These are phyloP conservation scores for Euwallacea similis DNA, from an alignment of 1,140 invertebrate species.

Conservation along the genomic window DNA sequence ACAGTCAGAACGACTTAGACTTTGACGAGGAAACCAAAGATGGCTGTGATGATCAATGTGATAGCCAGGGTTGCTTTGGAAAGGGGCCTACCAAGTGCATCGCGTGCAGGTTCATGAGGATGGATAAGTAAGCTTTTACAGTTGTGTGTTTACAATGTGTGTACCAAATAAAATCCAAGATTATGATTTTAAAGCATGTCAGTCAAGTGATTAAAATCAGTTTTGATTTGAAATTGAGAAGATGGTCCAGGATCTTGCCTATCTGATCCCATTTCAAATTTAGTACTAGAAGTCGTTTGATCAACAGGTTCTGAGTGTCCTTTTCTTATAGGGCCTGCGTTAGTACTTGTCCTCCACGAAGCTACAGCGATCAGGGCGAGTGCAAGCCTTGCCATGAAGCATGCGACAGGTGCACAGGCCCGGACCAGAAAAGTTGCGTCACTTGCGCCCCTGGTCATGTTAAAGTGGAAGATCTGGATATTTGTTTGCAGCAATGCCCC, in stretches of 20 bases:
- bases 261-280: slow-evolving; percentile 1
- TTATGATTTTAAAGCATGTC: background rate
- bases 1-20: slow-evolving; percentile 52
- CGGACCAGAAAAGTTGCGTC: slow-evolving; percentile 80
- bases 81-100: slow-evolving; percentile 79
- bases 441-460: slow-evolving; percentile 79
- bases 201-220: background rate
- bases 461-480: slow-evolving; percentile 75
- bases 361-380: slow-evolving; percentile 73
- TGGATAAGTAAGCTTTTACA: slow-evolving; percentile 68
- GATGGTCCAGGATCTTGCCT: too few relatives aligned
- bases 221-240: too few relatives aligned
- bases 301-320: background rate
- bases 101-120: slow-evolving; percentile 74
- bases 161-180: too few relatives aligned
- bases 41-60: slow-evolving; percentile 81
- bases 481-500: slow-evolving; percentile 80
- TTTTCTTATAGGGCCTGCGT: slow-evolving; percentile 67
- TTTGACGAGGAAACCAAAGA: slow-evolving; percentile 67
- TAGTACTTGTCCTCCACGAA: slow-evolving; percentile 75
- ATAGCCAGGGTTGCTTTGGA: slow-evolving; percentile 78
- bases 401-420: slow-evolving; percentile 79
- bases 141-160: background rate
- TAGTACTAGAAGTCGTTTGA: background rate
- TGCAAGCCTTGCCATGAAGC: slow-evolving; percentile 83